Conservation (phyloP, 2,113 vertebrate genomes). For the Crotophaga sulcirostris region DNA sequence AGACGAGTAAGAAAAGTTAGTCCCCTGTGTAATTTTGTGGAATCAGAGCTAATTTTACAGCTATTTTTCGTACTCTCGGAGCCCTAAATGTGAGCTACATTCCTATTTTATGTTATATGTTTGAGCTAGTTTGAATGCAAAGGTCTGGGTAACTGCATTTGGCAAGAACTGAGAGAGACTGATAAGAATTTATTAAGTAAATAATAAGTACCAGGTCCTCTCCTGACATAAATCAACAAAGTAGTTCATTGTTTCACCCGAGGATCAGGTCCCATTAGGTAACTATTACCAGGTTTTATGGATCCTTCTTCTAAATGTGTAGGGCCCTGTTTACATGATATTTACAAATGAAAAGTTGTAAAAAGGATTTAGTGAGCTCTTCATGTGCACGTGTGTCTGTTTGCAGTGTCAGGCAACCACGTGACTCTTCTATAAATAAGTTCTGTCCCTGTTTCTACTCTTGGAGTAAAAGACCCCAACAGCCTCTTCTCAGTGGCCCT, state of each 20-base stretch:
- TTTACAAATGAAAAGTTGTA: neutral
- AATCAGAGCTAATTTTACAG: neutral
- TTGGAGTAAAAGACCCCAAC: neutral
- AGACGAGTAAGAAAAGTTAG: neutral
- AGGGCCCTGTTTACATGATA: neutral
- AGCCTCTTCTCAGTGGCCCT: neutral
- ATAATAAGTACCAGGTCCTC: neutral
- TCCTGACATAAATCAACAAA: neutral
- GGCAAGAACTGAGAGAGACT: neutral
- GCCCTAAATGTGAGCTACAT: neutral
- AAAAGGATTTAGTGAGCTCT: neutral
- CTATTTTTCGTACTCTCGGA: neutral
- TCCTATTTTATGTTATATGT: neutral
- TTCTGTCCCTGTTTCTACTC: neutral
- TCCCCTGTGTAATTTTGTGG: neutral
- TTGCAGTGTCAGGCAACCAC: neutral
- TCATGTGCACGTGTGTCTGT: accelerated
- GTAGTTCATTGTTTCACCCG: neutral
- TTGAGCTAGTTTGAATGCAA: neutral
- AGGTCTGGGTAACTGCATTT: neutral
- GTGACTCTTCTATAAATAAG: neutral
- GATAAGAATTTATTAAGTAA: neutral
- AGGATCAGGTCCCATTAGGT: neutral
- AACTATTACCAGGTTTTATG: neutral
- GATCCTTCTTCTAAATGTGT: neutral